Evolutionary conservation across 2,797 vertebrate species (phyloP), one percentile per base, ranked within the genome.

Genomic region (Sparus aurata): DNA sequence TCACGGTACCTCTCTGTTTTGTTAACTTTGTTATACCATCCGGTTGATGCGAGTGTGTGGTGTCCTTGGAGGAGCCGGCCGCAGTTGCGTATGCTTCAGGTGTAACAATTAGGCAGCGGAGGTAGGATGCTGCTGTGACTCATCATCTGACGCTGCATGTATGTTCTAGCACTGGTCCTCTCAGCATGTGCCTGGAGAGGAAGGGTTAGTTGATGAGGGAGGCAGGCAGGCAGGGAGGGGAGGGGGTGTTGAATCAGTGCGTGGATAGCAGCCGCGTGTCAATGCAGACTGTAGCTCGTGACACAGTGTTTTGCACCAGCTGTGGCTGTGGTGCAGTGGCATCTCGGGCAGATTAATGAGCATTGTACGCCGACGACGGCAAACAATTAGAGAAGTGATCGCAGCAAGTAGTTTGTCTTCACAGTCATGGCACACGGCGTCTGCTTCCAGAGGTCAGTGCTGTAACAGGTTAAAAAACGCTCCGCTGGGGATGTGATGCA

Each of bases 211-310:
- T 67, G 70, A 77, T 52, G 63, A 49, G 69, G 38, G 3, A 23
- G 62, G 38, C 9, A 38, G 38, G 38, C 38, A 11, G 38, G 38
- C 1, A 38, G 38, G 69, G 27, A 16, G 12, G 30, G 60, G 13
- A 17, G 65, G 59, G 38, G 52, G n/a, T 11, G 43, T 43, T 75
- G 79, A 80, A 75, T 82, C 45, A 46, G 52, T 70, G 73, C 8
- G 68, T 71, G 82, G 80, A 68, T 66, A 63, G 83, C 80, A 75
- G 87, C 87, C 13, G 83, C 50, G 50, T 86, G 89, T 86, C 86
- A 63, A 80, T 90, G 88, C 90, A 90, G 91, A 79, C 83, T 78
- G 77, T 61, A 86, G 89, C 88, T 90, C 88, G 90, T 93, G 93
- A 92, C 93, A 85, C 60, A 50, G 86, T 86, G 74, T 88, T 89